These are phyloP conservation scores for Fulica atra DNA, from an alignment of 2,113 vertebrate genomes.

Conservation along the genomic window DNA sequence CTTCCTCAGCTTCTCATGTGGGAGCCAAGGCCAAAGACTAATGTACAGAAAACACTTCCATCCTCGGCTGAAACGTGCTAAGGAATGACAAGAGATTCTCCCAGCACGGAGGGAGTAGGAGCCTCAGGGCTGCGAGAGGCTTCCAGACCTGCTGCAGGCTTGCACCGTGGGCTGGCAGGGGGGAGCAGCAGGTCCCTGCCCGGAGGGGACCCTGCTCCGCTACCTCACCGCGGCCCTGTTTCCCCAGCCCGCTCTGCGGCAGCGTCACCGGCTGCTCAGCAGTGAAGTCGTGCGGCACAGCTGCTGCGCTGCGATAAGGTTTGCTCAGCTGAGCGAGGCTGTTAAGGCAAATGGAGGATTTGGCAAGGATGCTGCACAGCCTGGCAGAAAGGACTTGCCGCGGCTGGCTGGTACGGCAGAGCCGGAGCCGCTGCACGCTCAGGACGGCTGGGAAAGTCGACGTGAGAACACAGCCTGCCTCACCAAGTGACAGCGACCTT, in stretches of 20 bases:
- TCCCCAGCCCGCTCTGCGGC: background rate
- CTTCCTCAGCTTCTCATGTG: background rate
- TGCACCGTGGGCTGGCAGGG: fast-evolving
- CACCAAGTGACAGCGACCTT: background rate
- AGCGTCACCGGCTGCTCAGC: background rate
- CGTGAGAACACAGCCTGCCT: fast-evolving
- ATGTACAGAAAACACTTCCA: background rate
- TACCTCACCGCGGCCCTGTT: background rate
- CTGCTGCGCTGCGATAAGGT: background rate
- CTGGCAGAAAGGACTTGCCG: background rate
- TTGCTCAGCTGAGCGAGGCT: background rate
- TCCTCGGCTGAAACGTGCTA: background rate
- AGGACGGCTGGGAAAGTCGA: background rate
- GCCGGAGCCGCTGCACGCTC: background rate
- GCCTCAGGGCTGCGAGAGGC: background rate
- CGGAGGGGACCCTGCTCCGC: fast-evolving
- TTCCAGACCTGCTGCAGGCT: background rate
- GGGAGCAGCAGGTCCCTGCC: fast-evolving
- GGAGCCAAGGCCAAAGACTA: background rate
- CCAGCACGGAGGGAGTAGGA: fast-evolving
- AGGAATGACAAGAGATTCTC: background rate
- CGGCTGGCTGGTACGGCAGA: background rate
- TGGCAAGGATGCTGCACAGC: background rate
- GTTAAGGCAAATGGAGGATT: background rate
- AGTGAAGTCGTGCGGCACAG: background rate